phyloP scores from a whole-genome alignment of 92 coral and sea anemone species.

The Pocillopora meandrina region DNA sequence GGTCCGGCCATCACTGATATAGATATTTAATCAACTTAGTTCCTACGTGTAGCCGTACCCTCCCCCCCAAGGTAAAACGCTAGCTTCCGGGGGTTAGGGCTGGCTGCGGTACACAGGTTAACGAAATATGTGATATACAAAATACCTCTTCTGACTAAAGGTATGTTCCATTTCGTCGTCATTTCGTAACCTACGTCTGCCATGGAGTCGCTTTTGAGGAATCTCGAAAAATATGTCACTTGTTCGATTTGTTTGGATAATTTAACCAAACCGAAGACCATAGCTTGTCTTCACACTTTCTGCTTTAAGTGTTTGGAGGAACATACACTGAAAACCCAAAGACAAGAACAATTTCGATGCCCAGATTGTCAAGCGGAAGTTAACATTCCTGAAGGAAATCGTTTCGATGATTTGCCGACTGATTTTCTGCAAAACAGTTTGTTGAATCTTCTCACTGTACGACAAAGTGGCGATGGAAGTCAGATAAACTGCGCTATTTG shows the following conservation, averaged over 20 bases:
- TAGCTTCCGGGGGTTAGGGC: too few species aligned
- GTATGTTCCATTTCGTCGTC: background rate
- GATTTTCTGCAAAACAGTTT: slow-evolving; percentile 20
- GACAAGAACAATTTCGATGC: background rate
- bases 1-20: too few species aligned
- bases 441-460: background rate
- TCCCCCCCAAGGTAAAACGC: too few species aligned
- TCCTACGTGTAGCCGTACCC: too few species aligned
- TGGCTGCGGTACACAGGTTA: too few species aligned
- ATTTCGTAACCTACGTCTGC: background rate
- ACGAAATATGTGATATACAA: too few species aligned
- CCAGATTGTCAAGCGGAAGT: slow-evolving; percentile 21
- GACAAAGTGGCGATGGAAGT: slow-evolving; percentile 13
- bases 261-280: background rate
- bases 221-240: slow-evolving; percentile 28
- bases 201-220: slow-evolving; percentile 20
- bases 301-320: slow-evolving; percentile 32
- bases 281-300: slow-evolving; percentile 41
- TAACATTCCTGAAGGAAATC: slow-evolving; percentile 5
- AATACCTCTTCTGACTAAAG: too few species aligned
- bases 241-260: slow-evolving; percentile 53
- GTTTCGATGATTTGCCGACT: slow-evolving; percentile 27
- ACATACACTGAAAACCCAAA: slow-evolving; percentile 11
- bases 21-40: too few species aligned
- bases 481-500: slow-evolving; percentile 20